Evolutionary conservation across 2,797 vertebrate species (phyloP).

Genomic region (Vireo griseus): DNA sequence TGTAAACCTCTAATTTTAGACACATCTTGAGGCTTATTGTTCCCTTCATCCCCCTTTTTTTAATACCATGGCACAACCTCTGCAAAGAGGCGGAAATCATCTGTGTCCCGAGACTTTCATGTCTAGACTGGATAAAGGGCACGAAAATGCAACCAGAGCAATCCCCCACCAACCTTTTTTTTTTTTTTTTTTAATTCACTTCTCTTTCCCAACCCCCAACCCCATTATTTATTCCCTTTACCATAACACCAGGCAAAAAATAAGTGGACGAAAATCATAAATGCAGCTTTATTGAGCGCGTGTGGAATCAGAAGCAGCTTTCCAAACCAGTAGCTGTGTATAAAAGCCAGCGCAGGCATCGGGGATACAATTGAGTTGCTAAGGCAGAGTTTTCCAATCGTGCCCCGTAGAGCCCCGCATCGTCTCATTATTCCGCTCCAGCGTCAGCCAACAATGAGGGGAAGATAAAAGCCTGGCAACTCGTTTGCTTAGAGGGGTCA

Average conservation of each 20-base stretch:
- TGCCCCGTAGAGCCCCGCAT: neutral
- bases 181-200: neutral
- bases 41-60: neutral
- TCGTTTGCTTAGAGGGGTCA: neutral
- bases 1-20: constrained; percentile 47
- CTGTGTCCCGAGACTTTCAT: neutral
- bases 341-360: neutral
- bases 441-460: neutral
- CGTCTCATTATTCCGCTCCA: constrained; percentile 47
- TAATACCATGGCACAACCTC: neutral
- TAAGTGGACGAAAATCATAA: neutral
- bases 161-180: neutral
- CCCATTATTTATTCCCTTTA: neutral
- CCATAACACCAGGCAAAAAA: accelerated
- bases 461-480: constrained; percentile 46
- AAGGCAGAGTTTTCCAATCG: constrained; percentile 40
- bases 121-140: neutral
- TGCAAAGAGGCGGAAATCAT: neutral
- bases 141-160: neutral
- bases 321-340: neutral
- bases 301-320: neutral
- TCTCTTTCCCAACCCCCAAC: neutral
- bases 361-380: constrained; percentile 29
- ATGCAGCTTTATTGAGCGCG: neutral
- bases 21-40: neutral